Evolutionary conservation across 1,140 invertebrate species (phyloP), one percentile per base, ranked within the genome.

Genomic region (Halyomorpha halys): DNA sequence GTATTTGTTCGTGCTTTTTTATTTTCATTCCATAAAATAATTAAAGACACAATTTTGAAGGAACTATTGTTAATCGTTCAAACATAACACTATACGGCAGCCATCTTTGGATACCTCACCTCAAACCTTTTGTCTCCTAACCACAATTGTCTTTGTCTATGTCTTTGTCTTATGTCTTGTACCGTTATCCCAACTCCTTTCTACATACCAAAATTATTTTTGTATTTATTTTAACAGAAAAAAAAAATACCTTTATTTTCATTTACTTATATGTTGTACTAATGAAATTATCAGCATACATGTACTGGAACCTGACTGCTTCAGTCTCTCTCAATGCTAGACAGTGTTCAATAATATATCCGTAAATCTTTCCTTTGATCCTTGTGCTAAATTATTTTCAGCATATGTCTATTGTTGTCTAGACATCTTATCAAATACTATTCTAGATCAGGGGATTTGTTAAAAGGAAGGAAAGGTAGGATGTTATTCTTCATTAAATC

Each of bases 81-180:
- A 49, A 49, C 47, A 49, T 49, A 9, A 56, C 53, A 56, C 23
- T 23, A 23, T 23, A 74, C 73, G 75, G 74, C 74, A 75, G 68
- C 68, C 68, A 65, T 69, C 65, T 69, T 68, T 65, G 65, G 64
- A 66, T 47, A 49, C 44, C 34, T 45, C 56, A 60, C 66, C 62
- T 30, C 39, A 49, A 64, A 54, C 62, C 73, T 73, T 73, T 75
- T 78, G 78, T 79, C 76, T 76, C 75, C 77, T 76, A 21, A 56
- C 18, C 53, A 21, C 3, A 39, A 76, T 75, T 66, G 66, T 67
- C 68, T 67, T 66, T 69, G 68, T 69, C 65, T 69, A 64, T 67
- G 59, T 67, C 61, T 63, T 67, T 65, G 65, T 66, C 66, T 64
- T 65, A 74, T 74, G 73, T 71, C 77, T 76, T 78, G 76, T 78